Evolutionary conservation across 2,113 vertebrate genomes (phyloP), one percentile per base, ranked within the genome.

Genomic region (Bothrops jararaca): DNA sequence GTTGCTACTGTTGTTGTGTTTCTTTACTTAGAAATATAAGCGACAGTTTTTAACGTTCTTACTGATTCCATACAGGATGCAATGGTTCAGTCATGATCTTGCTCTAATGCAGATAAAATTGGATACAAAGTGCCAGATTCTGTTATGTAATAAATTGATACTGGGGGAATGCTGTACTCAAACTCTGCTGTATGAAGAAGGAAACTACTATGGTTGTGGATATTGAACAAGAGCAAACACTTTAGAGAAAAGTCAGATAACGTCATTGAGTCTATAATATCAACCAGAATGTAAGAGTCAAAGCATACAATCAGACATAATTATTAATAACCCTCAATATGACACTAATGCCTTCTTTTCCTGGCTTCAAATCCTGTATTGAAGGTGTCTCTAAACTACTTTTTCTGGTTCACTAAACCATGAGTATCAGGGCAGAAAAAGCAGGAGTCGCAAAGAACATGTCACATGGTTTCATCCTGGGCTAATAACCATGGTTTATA

Each of bases 1-100:
- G 95, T 93, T 93, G 1, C 56, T n/a, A 5, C 20, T 58, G 74
- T 89, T 56, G 56, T 94, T 93, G 94, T 93, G 96, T 93, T 93
- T 92, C 95, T 95, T 92, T 95, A 1, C 20, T 94, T 93, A 92
- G 95, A 95, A 96, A 95, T 97, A 94, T 95, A 96, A 97, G 95
- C 95, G 96, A 94, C 95, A 95, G 95, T 93, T 96, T 92, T 93
- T 95, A 97, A 95, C 86, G 95, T 88, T 92, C 93, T 95, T 92
- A 69, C 95, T 89, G 94, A 80, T 87, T 96, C 91, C 89, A 88
- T 3, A 90, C 0, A 34, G 94, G 90, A 96, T 95, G 94, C 57
- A 94, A 94, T 89, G 29, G 0, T 5, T 0, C 94, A 89, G 89
- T 8, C 0, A 1, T 0, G 0, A 89, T 69, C 95, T 88, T 0